Evolutionary conservation across 2,888 invertebrate genomes (phyloP).

Genomic region (Apodemia mormo): DNA sequence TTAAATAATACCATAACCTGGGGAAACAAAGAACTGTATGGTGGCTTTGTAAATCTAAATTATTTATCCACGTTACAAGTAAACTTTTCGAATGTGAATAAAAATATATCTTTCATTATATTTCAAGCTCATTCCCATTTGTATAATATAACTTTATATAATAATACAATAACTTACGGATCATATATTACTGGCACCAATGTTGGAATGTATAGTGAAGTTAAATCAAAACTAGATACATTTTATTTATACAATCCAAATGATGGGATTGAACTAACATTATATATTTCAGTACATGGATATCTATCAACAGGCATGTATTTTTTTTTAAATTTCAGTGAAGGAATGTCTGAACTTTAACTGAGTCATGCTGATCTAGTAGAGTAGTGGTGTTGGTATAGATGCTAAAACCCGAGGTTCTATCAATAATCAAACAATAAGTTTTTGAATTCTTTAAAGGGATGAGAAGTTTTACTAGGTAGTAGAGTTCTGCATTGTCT

Average conservation of each 20-base stretch:
- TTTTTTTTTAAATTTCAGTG: neutral
- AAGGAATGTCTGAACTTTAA: too few relatives aligned
- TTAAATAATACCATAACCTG: conserved; percentile 51
- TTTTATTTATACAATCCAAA: conserved; percentile 73
- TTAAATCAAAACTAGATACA: conserved; percentile 46
- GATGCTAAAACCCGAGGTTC: too few relatives aligned
- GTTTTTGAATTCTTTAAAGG: too few relatives aligned
- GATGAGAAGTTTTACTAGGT: too few relatives aligned
- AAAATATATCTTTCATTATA: conserved; percentile 77
- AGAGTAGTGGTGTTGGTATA: too few relatives aligned
- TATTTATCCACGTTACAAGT: conserved; percentile 54
- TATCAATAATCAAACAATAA: too few relatives aligned
- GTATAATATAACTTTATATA: conserved; percentile 80
- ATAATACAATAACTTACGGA: conserved; percentile 47
- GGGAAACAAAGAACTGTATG: conserved; percentile 56
- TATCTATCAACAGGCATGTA: conserved; percentile 74
- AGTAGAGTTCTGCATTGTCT: too few relatives aligned
- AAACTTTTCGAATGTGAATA: conserved; percentile 65
- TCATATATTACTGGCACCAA: conserved; percentile 81
- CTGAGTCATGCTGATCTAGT: too few relatives aligned
- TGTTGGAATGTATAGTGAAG: conserved; percentile 76
- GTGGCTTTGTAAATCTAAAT: conserved; percentile 50
- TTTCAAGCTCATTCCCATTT: conserved; percentile 85
- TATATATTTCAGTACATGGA: conserved; percentile 77
- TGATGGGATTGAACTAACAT: conserved; percentile 48